phyloP scores from a whole-genome alignment of 2,113 vertebrate genomes.

The Xenotilapia longispinis region DNA sequence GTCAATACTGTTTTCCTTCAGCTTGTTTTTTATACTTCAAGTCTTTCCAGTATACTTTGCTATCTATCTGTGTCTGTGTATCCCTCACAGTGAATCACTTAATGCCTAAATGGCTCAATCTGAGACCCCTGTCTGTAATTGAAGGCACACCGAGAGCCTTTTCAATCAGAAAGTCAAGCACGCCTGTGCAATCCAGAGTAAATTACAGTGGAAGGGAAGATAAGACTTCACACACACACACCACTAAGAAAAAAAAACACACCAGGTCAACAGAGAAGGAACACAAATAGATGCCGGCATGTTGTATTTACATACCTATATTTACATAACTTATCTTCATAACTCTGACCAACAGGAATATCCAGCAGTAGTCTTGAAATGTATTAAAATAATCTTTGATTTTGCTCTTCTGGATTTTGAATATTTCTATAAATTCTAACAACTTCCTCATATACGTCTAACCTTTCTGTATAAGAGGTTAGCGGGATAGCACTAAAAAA shows the following conservation, averaged over 20 bases:
- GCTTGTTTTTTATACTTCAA: background rate
- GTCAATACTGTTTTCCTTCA: background rate
- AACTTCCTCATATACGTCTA: background rate
- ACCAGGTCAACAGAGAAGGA: background rate
- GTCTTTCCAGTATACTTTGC: background rate
- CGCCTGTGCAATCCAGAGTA: background rate
- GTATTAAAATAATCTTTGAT: background rate
- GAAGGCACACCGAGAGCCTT: background rate
- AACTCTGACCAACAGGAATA: background rate
- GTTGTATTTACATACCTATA: background rate
- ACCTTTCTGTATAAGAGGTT: background rate
- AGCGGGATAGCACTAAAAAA: background rate
- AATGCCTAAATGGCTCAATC: background rate
- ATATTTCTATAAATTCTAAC: background rate
- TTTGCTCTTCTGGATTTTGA: background rate
- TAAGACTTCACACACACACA: background rate
- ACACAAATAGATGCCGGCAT: background rate
- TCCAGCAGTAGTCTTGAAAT: background rate
- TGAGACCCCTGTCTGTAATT: background rate
- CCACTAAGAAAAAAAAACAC: fast-evolving
- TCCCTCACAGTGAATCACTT: background rate
- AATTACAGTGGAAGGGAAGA: slow-evolving; percentile 2
- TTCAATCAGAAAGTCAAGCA: slow-evolving; percentile 11
- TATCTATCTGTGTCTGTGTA: background rate
- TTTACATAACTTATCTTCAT: background rate